These are phyloP conservation scores for Cricetomys ansorgei DNA, from an alignment of 2,113 vertebrate species.

Conservation along the genomic window DNA sequence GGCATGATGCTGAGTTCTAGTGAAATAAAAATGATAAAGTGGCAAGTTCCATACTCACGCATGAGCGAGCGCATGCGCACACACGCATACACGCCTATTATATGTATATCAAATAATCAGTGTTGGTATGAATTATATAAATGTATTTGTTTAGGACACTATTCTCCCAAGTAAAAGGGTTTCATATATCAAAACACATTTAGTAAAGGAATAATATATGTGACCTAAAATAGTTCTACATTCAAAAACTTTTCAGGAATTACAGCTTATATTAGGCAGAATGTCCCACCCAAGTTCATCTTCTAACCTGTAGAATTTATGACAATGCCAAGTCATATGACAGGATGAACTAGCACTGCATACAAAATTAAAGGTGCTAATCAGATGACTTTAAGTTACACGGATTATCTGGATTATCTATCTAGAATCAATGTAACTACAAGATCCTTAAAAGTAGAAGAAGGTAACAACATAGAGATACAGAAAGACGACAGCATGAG, in stretches of 20 bases:
- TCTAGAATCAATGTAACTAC: neutral
- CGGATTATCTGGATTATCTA: slow-evolving; percentile 19
- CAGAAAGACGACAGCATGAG: neutral
- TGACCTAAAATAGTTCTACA: neutral
- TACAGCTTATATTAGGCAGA: neutral
- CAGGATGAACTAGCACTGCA: slow-evolving; percentile 4
- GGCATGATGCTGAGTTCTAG: neutral
- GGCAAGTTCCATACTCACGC: neutral
- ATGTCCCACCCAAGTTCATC: neutral
- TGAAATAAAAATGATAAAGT: slow-evolving; percentile 38
- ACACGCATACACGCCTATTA: too few species aligned
- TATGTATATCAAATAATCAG: neutral
- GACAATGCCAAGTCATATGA: neutral
- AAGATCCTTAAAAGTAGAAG: neutral
- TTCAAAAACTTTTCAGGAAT: neutral
- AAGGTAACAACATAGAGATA: neutral
- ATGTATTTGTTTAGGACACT: neutral
- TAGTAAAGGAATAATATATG: neutral
- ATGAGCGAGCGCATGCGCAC: too few species aligned
- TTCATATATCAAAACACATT: neutral
- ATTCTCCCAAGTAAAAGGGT: slow-evolving; percentile 46
- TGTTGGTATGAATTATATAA: neutral
- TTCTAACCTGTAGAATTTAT: neutral
- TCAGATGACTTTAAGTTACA: neutral
- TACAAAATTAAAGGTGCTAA: slow-evolving; percentile 39